phyloP scores from a whole-genome alignment of 1,140 invertebrate species.

The Hydropsyche tenuis region DNA sequence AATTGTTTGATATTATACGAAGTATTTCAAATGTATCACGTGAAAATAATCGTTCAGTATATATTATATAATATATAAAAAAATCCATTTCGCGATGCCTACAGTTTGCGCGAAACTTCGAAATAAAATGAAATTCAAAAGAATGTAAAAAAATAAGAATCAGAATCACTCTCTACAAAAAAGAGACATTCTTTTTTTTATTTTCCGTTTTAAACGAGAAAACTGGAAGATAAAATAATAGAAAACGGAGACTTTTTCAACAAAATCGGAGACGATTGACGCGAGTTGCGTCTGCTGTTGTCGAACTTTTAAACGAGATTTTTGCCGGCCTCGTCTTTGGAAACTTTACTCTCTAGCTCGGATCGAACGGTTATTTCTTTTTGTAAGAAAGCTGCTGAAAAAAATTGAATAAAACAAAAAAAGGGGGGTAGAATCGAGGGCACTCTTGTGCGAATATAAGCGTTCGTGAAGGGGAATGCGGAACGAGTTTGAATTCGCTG shows the following conservation, averaged over 20 bases:
- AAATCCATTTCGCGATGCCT: too few species aligned
- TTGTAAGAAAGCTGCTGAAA: background rate
- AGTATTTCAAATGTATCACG: too few species aligned
- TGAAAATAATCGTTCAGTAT: too few species aligned
- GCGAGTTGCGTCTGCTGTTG: constrained; percentile 3
- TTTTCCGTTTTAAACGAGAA: background rate
- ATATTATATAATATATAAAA: too few species aligned
- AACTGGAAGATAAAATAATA: background rate
- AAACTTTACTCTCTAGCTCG: constrained; percentile 10
- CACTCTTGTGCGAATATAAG: background rate
- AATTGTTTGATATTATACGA: too few species aligned
- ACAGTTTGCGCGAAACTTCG: too few species aligned
- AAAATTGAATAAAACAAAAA: background rate
- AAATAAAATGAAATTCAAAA: too few species aligned
- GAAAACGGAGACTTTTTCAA: too few species aligned
- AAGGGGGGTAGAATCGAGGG: background rate
- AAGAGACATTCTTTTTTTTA: background rate
- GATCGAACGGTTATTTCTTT: constrained; percentile 12
- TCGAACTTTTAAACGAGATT: constrained; percentile 25
- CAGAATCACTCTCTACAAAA: background rate
- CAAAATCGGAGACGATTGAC: constrained; percentile 15
- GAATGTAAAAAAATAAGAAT: too few species aligned
- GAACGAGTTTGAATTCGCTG: too few species aligned
- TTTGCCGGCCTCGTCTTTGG: background rate
- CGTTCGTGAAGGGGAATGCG: too few species aligned